These are phyloP conservation scores for Allygus modestus DNA, from an alignment of 2,888 invertebrate species.

Conservation along the genomic window DNA sequence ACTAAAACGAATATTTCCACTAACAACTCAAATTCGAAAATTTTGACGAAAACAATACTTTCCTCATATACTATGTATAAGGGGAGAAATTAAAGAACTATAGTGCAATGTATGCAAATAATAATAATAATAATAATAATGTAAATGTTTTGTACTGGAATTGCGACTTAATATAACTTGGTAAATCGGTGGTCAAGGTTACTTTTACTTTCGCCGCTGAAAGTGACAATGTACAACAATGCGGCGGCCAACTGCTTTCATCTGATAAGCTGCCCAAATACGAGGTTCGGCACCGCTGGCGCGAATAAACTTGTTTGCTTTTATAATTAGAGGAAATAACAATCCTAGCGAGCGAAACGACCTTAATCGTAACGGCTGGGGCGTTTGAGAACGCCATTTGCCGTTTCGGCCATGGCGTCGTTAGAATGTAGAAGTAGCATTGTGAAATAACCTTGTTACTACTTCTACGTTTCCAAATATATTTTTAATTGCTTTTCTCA, in stretches of 20 bases:
- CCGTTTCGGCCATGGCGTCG: background rate
- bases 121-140: no score
- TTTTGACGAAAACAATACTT: no score
- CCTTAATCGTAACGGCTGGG: background rate
- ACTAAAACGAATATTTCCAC: no score
- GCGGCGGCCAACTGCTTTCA: constrained; percentile 22
- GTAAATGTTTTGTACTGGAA: no score
- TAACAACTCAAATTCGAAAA: no score
- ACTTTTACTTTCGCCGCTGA: constrained; percentile 25
- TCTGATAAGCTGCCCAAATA: constrained; percentile 31
- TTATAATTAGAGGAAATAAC: constrained; percentile 45
- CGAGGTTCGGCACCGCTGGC: constrained; percentile 8
- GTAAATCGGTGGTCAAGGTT: background rate
- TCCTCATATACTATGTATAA: no score
- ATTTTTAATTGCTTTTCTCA: no score
- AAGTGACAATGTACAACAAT: constrained; percentile 21
- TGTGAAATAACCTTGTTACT: no score
- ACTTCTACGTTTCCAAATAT: no score
- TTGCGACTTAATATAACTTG: no score
- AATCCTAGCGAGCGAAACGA: background rate
- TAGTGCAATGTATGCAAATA: no score
- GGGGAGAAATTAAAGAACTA: no score
- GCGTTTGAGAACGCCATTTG: background rate
- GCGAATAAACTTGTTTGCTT: constrained; percentile 7
- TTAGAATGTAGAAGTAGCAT: background rate